Evolutionary conservation across 2,113 vertebrate species (phyloP).

Genomic region (Montifringilla adamsi): DNA sequence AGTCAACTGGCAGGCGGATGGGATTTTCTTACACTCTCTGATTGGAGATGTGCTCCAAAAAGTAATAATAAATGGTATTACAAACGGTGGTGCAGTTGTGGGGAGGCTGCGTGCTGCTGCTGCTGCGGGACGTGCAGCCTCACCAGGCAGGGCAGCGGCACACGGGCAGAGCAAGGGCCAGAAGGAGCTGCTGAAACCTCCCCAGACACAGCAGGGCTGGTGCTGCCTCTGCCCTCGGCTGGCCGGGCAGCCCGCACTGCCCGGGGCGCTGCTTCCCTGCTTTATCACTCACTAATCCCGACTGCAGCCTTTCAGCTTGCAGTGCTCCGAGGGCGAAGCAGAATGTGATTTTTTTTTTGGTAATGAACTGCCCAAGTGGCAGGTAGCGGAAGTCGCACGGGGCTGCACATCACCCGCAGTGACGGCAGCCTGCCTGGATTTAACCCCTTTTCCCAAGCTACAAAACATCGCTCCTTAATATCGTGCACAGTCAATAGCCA

Average conservation of each 20-base stretch:
- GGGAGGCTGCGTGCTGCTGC: neutral
- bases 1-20: slow-evolving; percentile 49
- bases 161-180: neutral
- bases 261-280: neutral
- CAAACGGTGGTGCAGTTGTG: neutral
- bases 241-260: no score
- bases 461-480: neutral
- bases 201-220: neutral
- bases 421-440: neutral
- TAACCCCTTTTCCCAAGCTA: neutral
- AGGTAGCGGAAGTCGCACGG: neutral
- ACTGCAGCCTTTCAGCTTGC: neutral
- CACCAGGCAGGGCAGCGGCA: neutral
- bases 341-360: neutral
- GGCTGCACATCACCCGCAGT: neutral
- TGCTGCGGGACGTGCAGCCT: neutral
- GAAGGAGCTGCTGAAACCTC: neutral
- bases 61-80: neutral
- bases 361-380: neutral
- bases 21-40: slow-evolving; percentile 42
- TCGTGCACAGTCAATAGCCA: no score
- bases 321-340: neutral
- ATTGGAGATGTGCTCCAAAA: neutral
- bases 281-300: neutral
- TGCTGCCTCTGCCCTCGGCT: neutral